phyloP scores from a whole-genome alignment of 2,797 vertebrate genomes.

The Sciaenops ocellatus region DNA sequence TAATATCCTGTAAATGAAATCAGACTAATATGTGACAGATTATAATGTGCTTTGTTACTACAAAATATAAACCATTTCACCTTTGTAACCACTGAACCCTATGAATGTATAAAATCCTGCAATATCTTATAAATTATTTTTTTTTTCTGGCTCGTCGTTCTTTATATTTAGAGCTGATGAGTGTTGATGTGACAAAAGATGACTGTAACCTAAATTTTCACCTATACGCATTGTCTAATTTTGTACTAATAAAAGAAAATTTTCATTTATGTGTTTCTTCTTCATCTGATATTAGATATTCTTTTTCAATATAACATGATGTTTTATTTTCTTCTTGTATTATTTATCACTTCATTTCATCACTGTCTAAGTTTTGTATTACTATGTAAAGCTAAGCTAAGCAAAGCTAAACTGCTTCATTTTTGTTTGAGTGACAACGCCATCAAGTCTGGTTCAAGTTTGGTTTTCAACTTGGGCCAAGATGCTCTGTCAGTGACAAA shows the following conservation, averaged over 20 bases:
- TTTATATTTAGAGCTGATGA: background rate
- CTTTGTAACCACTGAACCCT: background rate
- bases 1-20: too few relatives aligned
- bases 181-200: background rate
- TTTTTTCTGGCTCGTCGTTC: too few relatives aligned
- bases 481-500: background rate
- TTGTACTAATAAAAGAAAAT: too few relatives aligned
- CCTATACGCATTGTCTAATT: background rate
- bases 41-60: too few relatives aligned
- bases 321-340: background rate
- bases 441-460: background rate
- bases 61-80: background rate
- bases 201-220: background rate
- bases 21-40: background rate
- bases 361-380: background rate
- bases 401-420: background rate
- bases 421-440: background rate
- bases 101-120: background rate
- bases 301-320: background rate
- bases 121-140: background rate
- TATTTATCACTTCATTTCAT: background rate
- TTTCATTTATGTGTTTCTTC: background rate
- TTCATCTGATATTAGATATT: background rate
- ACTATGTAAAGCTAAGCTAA: background rate
- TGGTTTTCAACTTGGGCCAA: background rate